These are phyloP conservation scores for Anas acuta DNA, from an alignment of 2,797 vertebrate genomes.

Conservation along the genomic window DNA sequence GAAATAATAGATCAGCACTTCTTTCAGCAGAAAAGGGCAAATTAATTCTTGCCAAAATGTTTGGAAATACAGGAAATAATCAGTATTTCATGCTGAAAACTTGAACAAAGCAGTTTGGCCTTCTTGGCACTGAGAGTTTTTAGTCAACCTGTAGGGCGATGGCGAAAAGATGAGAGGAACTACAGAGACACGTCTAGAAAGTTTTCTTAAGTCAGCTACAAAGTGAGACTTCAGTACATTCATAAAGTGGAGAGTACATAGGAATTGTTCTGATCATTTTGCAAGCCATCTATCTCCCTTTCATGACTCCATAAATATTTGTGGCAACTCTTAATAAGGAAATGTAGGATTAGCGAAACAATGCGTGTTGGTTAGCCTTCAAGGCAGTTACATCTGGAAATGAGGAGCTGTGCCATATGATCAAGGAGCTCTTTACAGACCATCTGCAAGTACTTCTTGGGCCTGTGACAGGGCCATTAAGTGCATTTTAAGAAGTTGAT, in stretches of 20 bases:
- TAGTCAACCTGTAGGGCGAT: not conserved
- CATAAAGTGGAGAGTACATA: not conserved
- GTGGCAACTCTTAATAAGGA: slow-evolving; percentile 53
- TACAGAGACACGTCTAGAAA: not conserved
- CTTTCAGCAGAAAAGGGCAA: slow-evolving; percentile 14
- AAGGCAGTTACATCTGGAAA: slow-evolving; percentile 50
- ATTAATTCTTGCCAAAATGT: slow-evolving; percentile 32
- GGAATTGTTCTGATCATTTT: slow-evolving; percentile 13
- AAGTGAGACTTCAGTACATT: not conserved
- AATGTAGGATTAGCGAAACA: slow-evolving; percentile 53
- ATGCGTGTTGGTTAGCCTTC: not conserved
- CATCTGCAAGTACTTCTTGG: slow-evolving; percentile 11
- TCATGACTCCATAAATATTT: slow-evolving; percentile 54
- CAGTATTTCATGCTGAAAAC: slow-evolving; percentile 29
- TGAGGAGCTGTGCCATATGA: not conserved
- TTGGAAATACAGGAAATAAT: slow-evolving; percentile 30
- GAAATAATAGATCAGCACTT: slow-evolving; percentile 26
- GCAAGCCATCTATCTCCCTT: slow-evolving; percentile 45
- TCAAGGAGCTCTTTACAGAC: not conserved
- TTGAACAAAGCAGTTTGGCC: slow-evolving; percentile 30
- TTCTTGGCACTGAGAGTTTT: not conserved
- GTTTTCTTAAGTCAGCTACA: not conserved
- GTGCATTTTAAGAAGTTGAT: not conserved
- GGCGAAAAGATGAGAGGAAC: slow-evolving; percentile 8
- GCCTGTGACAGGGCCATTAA: not conserved